Evolutionary conservation across 2,113 vertebrate species (phyloP).

Genomic region (Psammodynastes pulverulentus): DNA sequence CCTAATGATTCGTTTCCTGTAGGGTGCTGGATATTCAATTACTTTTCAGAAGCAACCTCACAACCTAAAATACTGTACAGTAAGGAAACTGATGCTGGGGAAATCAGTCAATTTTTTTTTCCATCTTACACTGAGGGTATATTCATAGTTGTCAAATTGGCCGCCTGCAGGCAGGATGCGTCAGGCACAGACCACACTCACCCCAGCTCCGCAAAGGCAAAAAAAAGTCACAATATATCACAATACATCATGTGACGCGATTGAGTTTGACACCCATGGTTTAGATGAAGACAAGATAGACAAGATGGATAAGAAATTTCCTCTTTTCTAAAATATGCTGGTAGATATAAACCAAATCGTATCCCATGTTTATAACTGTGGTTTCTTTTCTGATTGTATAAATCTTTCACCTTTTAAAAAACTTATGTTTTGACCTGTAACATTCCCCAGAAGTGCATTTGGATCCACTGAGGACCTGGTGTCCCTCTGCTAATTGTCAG

Average conservation of each 20-base stretch:
- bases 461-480: constrained; percentile 89
- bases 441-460: constrained; percentile 81
- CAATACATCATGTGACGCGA: too few relatives aligned
- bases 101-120: not conserved
- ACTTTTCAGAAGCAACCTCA: not conserved
- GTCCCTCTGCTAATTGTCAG: constrained; percentile 86
- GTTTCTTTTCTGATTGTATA: not conserved
- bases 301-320: constrained; percentile 16
- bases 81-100: not conserved
- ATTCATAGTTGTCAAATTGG: constrained; percentile 6
- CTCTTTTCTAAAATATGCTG: constrained; percentile 5
- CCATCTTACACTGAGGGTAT: constrained; percentile 25
- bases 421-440: not conserved
- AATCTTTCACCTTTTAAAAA: not conserved
- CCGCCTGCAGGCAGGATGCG: too few relatives aligned
- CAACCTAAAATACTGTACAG: not conserved
- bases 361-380: not conserved
- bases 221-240: too few relatives aligned
- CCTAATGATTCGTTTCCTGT: not conserved
- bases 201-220: too few relatives aligned
- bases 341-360: not conserved
- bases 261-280: too few relatives aligned
- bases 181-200: too few relatives aligned
- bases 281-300: not conserved
- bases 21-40: not conserved